Conservation (phyloP, 2,113 vertebrate species). For the Pachycephala philippinensis region DNA sequence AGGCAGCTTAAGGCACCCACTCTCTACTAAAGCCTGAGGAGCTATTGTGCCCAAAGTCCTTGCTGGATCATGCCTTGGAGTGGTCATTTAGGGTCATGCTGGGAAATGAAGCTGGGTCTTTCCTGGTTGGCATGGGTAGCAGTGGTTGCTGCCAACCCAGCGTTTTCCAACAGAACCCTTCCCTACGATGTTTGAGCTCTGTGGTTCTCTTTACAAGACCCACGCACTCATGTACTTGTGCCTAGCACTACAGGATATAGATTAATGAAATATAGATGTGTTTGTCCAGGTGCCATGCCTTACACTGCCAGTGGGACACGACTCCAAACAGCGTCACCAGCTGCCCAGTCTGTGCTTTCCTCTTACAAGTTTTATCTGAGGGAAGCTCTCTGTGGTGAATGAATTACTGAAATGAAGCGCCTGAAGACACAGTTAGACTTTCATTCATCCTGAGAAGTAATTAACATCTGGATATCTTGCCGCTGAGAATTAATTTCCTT, state of each 20-base stretch:
- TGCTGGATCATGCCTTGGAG: background rate
- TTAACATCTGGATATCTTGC: slow-evolving; percentile 27
- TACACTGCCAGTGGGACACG: accelerated
- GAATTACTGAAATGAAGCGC: background rate
- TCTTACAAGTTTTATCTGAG: background rate
- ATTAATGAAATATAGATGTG: background rate
- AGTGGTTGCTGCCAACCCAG: background rate
- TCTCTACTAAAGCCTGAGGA: background rate
- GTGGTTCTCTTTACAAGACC: background rate
- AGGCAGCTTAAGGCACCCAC: background rate
- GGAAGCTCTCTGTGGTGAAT: background rate
- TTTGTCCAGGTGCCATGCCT: background rate
- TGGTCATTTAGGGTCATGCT: background rate
- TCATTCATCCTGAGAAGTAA: background rate
- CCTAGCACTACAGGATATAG: accelerated
- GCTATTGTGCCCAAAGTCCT: background rate
- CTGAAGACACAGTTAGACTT: slow-evolving; percentile 26
- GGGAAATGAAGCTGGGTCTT: background rate
- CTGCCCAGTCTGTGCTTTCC: background rate
- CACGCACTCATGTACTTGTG: accelerated
- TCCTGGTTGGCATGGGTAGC: background rate
- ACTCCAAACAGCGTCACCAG: background rate
- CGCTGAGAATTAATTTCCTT: background rate
- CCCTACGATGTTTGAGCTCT: background rate
- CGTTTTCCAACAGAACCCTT: background rate